phyloP scores from a whole-genome alignment of 2,888 invertebrate genomes.

The Ptychoptera albimana region DNA sequence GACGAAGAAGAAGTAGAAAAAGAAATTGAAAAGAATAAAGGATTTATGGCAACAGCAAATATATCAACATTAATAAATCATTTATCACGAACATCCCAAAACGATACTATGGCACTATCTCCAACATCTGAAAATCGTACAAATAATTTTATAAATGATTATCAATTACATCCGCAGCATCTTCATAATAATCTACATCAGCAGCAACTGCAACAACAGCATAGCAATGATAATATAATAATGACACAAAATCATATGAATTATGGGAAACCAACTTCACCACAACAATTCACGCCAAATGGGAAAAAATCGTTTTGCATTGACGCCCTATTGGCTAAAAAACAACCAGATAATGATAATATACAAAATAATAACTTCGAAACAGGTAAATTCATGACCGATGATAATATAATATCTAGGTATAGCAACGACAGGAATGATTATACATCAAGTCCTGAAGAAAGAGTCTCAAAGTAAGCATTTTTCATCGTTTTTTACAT shows the following conservation, averaged over 20 bases:
- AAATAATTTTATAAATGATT: not conserved
- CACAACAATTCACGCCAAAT: conserved; percentile 7
- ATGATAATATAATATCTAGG: not conserved
- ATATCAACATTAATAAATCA: not conserved
- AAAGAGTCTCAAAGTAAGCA: conserved; percentile 29
- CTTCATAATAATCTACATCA: not conserved
- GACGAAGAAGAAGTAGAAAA: too few species aligned
- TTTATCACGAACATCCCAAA: not conserved
- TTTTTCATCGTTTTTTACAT: not conserved
- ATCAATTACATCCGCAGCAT: not conserved
- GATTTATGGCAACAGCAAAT: not conserved
- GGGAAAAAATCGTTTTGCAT: conserved; percentile 73
- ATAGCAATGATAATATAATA: too few species aligned
- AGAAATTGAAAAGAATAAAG: too few species aligned
- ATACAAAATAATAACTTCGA: not conserved
- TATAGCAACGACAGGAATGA: conserved; percentile 20
- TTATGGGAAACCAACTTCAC: conserved; percentile 8
- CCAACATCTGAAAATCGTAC: not conserved
- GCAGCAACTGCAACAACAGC: not conserved
- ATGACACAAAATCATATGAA: too few species aligned
- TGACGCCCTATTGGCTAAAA: conserved; percentile 66
- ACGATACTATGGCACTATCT: not conserved
- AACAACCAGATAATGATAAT: conserved; percentile 22
- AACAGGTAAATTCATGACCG: conserved; percentile 1
- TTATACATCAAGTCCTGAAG: conserved; percentile 30